phyloP scores from a whole-genome alignment of 2,797 vertebrate species.

The Alcedo atthis region DNA sequence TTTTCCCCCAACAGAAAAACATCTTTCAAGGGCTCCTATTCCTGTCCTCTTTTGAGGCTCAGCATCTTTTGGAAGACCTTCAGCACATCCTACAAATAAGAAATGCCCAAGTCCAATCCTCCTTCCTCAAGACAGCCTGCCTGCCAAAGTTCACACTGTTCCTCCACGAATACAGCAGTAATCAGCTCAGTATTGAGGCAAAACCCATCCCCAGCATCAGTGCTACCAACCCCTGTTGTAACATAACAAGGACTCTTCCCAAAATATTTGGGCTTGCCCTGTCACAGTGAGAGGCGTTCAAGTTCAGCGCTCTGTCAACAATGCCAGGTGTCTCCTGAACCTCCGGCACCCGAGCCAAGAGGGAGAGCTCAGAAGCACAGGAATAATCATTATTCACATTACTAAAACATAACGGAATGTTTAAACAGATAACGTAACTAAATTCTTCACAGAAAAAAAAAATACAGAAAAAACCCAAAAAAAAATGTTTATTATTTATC shows the following conservation, averaged over 20 bases:
- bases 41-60: not conserved
- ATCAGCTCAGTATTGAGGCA: constrained; percentile 16
- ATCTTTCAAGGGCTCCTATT: not conserved
- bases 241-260: constrained; percentile 62
- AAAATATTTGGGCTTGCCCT: constrained; percentile 59
- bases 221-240: constrained; percentile 39
- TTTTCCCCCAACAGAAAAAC: not conserved
- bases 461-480: not conserved
- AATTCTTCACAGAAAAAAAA: constrained; percentile 6
- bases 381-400: constrained; percentile 52
- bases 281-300: constrained; percentile 54
- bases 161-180: constrained; percentile 19
- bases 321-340: constrained; percentile 52
- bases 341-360: constrained; percentile 40
- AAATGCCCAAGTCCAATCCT: constrained; percentile 12
- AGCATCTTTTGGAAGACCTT: constrained; percentile 1
- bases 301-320: constrained; percentile 65
- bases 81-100: not conserved
- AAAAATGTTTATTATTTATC: constrained; percentile 51
- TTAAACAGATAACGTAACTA: constrained; percentile 66
- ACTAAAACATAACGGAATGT: constrained; percentile 61
- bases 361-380: constrained; percentile 54
- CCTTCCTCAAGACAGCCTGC: not conserved
- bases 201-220: not conserved
- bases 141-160: constrained; percentile 13